These are phyloP conservation scores for Ashinkailepas kermadecensis DNA, from an alignment of 2,888 invertebrate genomes.

Conservation along the genomic window DNA sequence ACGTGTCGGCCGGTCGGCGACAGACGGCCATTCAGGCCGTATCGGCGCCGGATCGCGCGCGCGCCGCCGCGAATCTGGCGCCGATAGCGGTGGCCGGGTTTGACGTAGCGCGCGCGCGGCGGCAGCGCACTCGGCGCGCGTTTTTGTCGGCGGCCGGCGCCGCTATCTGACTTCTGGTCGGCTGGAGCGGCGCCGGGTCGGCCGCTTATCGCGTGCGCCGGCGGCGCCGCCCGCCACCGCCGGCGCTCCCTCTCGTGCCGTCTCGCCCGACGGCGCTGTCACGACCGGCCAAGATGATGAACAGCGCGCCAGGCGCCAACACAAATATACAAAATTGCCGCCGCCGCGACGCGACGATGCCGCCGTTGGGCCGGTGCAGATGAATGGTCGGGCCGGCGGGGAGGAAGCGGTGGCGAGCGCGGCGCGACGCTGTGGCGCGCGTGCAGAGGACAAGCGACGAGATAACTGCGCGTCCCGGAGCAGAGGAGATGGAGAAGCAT, in stretches of 20 bases:
- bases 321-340: constrained; percentile 3
- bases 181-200: background rate
- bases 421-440: too few relatives aligned
- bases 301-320: background rate
- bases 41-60: background rate
- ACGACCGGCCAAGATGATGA: background rate
- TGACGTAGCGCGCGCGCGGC: background rate
- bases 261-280: background rate
- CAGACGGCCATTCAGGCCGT: background rate
- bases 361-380: background rate
- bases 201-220: background rate
- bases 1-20: background rate
- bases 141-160: background rate
- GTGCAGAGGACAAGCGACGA: too few relatives aligned
- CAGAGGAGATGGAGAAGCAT: too few relatives aligned
- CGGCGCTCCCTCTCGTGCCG: background rate
- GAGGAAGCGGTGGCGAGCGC: too few relatives aligned
- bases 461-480: too few relatives aligned
- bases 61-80: background rate
- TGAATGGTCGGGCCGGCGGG: background rate
- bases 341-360: too few relatives aligned
- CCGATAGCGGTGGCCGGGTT: background rate
- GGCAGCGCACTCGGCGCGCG: background rate
- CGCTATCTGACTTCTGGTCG: constrained; percentile 19
- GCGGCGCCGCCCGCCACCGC: background rate